Base-by-base conservation (phyloP, 2,888 invertebrate genomes). In the Andrena chrysosceles region DNA sequence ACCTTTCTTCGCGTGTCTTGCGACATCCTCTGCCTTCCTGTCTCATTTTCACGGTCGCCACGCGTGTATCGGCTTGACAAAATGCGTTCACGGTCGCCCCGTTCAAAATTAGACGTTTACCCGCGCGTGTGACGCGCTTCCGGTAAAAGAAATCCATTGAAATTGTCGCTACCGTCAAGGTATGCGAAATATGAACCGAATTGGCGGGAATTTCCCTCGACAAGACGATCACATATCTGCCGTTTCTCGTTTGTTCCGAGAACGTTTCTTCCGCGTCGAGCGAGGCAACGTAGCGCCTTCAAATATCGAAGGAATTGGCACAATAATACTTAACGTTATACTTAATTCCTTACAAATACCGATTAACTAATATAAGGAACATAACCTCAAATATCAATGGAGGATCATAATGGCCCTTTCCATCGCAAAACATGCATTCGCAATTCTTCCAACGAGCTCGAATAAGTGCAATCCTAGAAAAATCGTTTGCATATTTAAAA, bases 1-100 rank as follows among this genome's bases (percentile, higher is more conserved):
- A 89, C 88, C 89, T 87, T 85, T 83, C 78, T 70, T 79, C 81
- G 59, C 67, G 66, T 83, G 64, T 81, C 73, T 77, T 77, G 54
- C 75, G 63, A 86, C 80, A 76, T 10, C 23, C 23, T 66, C 0
- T 56, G 7, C 71, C 69, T 69, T 82, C 66, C 54, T 67, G 71
- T 13, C 42, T 35, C 29, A 13, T 76, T 77, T 76, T 76, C 85
- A 78, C 82, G 86, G 82, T 80, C 82, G 54, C 29, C 48, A 16
- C 26, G 26, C 77, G 63, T 26, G 69, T 54, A 64, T 31, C 35
- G 8, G n/a, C 31, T 33, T 23, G 66, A 77, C 42, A 67, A 69
- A 80, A 75, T 63, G 59, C 68, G 42, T 42, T 49, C 69, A 69
- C 59, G 42, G 26, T 33, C 48, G 33, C 0, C 8, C 0, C 54